phyloP scores from a whole-genome alignment of 2,797 vertebrate genomes.

The Cynodonichthys magdalenae region DNA sequence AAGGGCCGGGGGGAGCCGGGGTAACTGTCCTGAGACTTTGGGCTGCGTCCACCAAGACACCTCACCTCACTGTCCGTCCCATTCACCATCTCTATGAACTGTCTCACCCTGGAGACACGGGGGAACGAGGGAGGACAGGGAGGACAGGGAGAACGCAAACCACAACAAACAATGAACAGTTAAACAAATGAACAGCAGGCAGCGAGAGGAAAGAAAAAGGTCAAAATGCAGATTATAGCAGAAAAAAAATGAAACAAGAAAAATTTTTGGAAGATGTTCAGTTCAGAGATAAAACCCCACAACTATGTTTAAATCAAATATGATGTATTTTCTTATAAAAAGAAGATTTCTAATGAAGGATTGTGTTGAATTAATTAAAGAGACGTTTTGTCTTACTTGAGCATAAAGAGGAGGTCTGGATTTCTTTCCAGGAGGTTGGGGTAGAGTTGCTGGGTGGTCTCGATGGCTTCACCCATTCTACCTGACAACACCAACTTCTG shows the following conservation, averaged over 20 bases:
- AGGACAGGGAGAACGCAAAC: not conserved
- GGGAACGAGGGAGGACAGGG: not conserved
- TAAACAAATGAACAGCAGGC: not conserved
- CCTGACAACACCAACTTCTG: conserved; percentile 97
- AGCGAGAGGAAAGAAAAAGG: not conserved
- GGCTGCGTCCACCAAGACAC: conserved; percentile 92
- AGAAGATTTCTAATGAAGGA: not conserved
- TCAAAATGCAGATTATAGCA: no score
- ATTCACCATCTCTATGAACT: conserved; percentile 99
- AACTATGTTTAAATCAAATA: not conserved
- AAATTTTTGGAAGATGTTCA: not conserved
- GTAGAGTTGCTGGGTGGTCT: conserved; percentile 95
- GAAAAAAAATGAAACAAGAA: no score
- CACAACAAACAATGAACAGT: accelerated
- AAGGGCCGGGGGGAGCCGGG: conserved; percentile 91
- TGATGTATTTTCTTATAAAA: not conserved
- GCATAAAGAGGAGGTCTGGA: conserved; percentile 96
- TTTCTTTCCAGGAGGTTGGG: conserved; percentile 95
- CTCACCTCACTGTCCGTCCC: conserved; percentile 97
- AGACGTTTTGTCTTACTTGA: conserved; percentile 85
- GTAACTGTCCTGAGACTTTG: conserved; percentile 97
- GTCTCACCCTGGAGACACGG: conserved; percentile 85
- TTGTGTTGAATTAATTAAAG: not conserved
- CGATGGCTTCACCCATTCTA: conserved; percentile 95
- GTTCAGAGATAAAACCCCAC: not conserved